Evolutionary conservation across 2,113 vertebrate species (phyloP), one percentile per base, ranked within the genome.

Genomic region (Hippocampus comes): DNA sequence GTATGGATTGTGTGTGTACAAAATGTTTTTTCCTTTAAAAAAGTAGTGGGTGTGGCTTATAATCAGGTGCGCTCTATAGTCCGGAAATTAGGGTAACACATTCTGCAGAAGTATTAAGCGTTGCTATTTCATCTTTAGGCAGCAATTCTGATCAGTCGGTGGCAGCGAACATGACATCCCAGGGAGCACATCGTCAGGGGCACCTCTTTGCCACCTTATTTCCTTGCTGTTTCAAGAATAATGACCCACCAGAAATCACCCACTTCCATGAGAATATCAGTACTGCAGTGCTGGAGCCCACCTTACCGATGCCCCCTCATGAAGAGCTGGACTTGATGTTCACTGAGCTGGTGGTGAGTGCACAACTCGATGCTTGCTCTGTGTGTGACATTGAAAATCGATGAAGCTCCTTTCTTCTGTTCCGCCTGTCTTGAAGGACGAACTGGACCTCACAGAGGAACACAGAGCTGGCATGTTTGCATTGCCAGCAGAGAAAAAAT

Each of bases 321-420:
- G 17, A 68, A 55, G 67, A 68, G 27, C 25, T 68, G 46, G 48
- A 68, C 67, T 10, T 17, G 14, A 68, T 68, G 67, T 68, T 68
- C 67, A 23, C 67, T 11, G 67, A 68, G 67, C 67, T 68, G 49
- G 67, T 68, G 49, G 67, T 68, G 51, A 68, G 49, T 53, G 10
- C 49, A 20, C 43, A 25, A 23, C 4, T 12, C 1, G 23, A 5
- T n/a, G 11, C 48, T n/a, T 27, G n/a, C 20, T 12, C 0, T 21
- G 2, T 42, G 9, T 66, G 42, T 46, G 21, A n/a, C 42, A 1
- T 43, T 11, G 2, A 6, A 3, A 11, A 38, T n/a, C 2, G 20
- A 42, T 11, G 11, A 14, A 42, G 1, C 15, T 9, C 27, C 34
- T 41, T 63, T 63, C 17, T 12, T 41, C 34, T 63, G 61, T 41